These are phyloP conservation scores for Chitala chitala DNA, from an alignment of 2,113 vertebrate species.

Conservation along the genomic window DNA sequence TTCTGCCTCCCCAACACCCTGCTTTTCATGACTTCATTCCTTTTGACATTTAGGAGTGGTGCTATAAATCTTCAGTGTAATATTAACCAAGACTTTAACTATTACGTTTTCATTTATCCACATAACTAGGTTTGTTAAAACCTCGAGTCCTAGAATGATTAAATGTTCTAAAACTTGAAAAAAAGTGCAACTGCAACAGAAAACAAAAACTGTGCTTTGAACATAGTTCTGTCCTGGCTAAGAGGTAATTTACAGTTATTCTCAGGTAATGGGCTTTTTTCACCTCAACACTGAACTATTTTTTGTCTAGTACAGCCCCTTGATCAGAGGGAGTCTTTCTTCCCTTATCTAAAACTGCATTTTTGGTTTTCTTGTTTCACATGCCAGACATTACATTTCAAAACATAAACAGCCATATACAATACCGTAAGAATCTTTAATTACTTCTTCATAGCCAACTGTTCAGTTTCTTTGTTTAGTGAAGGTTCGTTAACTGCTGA, in stretches of 20 bases:
- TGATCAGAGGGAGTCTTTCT: neutral
- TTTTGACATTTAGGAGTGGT: neutral
- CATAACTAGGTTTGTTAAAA: no score
- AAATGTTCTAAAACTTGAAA: no score
- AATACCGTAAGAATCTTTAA: neutral
- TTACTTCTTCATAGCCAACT: conserved; percentile 2
- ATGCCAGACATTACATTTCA: neutral
- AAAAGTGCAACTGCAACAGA: no score
- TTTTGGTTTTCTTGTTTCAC: no score
- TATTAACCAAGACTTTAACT: neutral
- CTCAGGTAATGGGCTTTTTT: no score
- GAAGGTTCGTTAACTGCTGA: conserved; percentile 4
- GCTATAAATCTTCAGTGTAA: neutral
- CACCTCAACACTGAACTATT: neutral
- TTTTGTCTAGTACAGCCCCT: no score
- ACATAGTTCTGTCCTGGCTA: no score
- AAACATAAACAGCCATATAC: neutral
- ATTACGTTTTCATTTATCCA: neutral
- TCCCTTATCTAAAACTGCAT: neutral
- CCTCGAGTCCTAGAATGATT: no score
- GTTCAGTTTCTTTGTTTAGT: conserved; percentile 11
- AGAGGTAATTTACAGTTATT: no score
- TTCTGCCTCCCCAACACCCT: neutral
- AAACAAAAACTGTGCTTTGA: no score
- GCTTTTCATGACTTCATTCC: neutral